Evolutionary conservation across 2,797 vertebrate genomes (phyloP), one percentile per base, ranked within the genome.

Genomic region (Myiotriccus ornatus): DNA sequence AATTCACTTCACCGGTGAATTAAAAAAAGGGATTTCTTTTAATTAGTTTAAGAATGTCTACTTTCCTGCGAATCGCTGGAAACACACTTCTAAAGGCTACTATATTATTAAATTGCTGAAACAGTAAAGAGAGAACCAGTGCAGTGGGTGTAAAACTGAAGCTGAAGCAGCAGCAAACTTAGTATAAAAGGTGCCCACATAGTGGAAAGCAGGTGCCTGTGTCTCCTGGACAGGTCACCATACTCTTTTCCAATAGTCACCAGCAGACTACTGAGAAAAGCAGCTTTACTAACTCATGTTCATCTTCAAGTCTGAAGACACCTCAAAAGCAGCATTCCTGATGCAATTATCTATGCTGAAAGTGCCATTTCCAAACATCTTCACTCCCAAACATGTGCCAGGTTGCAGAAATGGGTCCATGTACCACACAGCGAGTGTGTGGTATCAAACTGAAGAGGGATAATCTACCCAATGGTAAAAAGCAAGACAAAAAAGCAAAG

Each of bases 71-170:
- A 91, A 93, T 32, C 93, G 87, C 62, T 89, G 43, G 63, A 93
- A 94, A 75, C 65, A 90, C 32, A 47, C 23, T 94, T 94, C 68
- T 87, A 71, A 79, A 68, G 46, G 68, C 83, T 73, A 30, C 76
- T 87, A 50, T 35, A 41, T 46, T 82, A 90, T 62, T 79, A 86
- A 82, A 92, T 27, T 91, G 59, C 60, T 95, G 44, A 64, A 94
- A 89, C 28, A 91, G 76, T 39, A 89, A 90, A 73, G 2, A 67
- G 24, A 85, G 89, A 28, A 92, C 91, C 34, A 59, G 22, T 1
- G 14, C 21, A 63, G 21, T 2, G 0, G 19, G 49, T 35, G 8
- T 49, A 57, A 24, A 56, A 76, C 23, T 14, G 14, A 71, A 81
- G 50, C 2, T 76, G 69, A 88, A 89, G 88, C 43, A 89, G 73